phyloP scores from a whole-genome alignment of 1,140 invertebrate genomes.

The Agrypnia vestita region DNA sequence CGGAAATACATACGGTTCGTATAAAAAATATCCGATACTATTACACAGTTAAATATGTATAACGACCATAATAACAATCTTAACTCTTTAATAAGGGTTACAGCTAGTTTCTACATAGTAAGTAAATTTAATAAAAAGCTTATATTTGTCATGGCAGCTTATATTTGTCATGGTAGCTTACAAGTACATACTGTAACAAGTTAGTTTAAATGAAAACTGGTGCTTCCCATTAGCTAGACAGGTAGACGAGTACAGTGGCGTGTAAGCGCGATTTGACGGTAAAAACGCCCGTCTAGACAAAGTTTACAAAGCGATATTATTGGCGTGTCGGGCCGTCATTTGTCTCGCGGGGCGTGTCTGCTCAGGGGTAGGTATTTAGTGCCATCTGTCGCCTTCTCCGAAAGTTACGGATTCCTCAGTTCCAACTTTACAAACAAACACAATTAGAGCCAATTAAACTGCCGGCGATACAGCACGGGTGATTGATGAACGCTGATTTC shows the following conservation, averaged over 20 bases:
- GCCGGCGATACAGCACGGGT: background rate
- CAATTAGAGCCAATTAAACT: conserved; percentile 1
- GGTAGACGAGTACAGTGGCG: background rate
- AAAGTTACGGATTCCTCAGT: background rate
- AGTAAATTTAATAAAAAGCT: too few species aligned
- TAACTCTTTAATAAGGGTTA: too few species aligned
- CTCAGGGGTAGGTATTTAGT: background rate
- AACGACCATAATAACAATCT: too few species aligned
- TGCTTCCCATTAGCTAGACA: too few species aligned
- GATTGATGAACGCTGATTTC: background rate
- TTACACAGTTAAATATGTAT: too few species aligned
- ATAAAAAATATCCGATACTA: too few species aligned
- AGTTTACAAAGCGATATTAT: conserved; percentile 6
- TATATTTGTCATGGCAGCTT: too few species aligned
- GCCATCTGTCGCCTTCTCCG: background rate
- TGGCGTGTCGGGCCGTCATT: conserved; percentile 17
- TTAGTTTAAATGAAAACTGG: too few species aligned
- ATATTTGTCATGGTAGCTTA: too few species aligned
- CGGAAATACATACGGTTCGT: too few species aligned
- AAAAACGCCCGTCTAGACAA: conserved; percentile 15
- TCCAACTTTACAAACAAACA: background rate
- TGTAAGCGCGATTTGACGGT: background rate
- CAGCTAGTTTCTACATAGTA: too few species aligned
- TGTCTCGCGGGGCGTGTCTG: background rate
- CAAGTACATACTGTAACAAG: too few species aligned